Evolutionary conservation across 2,888 invertebrate species (phyloP).

Genomic region (Euclidia mi): DNA sequence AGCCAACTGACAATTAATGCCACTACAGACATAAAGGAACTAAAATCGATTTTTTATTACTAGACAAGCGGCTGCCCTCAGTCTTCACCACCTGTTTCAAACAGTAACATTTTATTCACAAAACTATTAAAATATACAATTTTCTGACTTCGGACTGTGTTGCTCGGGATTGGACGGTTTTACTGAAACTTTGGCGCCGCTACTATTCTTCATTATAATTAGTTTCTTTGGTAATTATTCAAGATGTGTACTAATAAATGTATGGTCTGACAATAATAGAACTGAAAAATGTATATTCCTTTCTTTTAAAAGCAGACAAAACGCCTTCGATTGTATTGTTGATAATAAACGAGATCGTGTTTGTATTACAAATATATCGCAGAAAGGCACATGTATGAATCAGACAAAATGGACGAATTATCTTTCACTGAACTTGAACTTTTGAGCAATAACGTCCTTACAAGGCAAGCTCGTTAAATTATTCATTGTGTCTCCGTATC

Average conservation of each 20-base stretch:
- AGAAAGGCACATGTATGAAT: not conserved
- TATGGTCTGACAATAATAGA: too few relatives aligned
- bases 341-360: too few relatives aligned
- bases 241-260: too few relatives aligned
- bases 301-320: too few relatives aligned
- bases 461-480: conserved; percentile 51
- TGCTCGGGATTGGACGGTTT: conserved; percentile 5
- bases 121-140: not conserved
- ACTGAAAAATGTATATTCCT: too few relatives aligned
- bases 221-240: not conserved
- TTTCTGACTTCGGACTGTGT: conserved; percentile 1
- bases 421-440: conserved; percentile 1
- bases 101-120: not conserved
- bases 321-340: too few relatives aligned
- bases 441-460: not conserved
- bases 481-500: conserved; percentile 58
- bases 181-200: conserved; percentile 17
- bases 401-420: not conserved
- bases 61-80: conserved; percentile 17
- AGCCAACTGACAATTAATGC: not conserved
- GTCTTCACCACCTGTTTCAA: conserved; percentile 12
- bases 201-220: conserved; percentile 19
- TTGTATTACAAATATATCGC: too few relatives aligned
- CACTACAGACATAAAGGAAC: conserved; percentile 16
- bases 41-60: conserved; percentile 17